Evolutionary conservation across 1,140 invertebrate genomes (phyloP).

Genomic region (Atopsyche davidsoni): DNA sequence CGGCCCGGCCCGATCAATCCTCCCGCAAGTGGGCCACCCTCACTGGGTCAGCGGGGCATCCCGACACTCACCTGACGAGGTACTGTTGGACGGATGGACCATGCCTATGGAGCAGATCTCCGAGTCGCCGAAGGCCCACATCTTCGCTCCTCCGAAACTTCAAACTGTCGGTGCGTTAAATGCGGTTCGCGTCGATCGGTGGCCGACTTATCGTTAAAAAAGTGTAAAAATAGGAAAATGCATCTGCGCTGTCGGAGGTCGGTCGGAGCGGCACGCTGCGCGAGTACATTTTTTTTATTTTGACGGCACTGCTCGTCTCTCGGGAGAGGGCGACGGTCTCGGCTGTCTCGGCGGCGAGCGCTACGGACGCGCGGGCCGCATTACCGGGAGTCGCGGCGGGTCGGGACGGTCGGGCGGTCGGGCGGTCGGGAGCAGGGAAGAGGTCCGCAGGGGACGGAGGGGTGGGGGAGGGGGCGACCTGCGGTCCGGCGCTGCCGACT

Average conservation of each 20-base stretch:
- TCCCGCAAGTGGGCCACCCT: constrained; percentile 8
- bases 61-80: constrained; percentile 54
- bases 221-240: constrained; percentile 23
- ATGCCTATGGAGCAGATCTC: constrained; percentile 69
- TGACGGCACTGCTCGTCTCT: constrained; percentile 19
- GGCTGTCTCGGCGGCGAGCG: constrained; percentile 5
- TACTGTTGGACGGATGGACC: constrained; percentile 61
- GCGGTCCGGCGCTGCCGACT: constrained; percentile 30
- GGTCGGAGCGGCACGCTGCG: constrained; percentile 13
- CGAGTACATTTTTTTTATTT: constrained; percentile 14
- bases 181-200: too few species aligned
- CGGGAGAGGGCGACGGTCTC: too few species aligned
- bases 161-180: too few species aligned
- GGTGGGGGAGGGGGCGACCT: constrained; percentile 37
- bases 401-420: not conserved
- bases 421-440: constrained; percentile 1
- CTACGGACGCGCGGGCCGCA: too few species aligned
- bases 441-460: constrained; percentile 31
- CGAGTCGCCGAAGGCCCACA: constrained; percentile 54
- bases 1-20: constrained; percentile 13
- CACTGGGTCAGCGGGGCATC: constrained; percentile 6
- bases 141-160: constrained; percentile 28
- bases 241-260: not conserved
- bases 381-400: not conserved
- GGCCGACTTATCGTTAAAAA: constrained; percentile 17